A percentile compares a stretch with the other conserved stretches of the same genome.
phyloP scores from a whole-genome alignment of 2,888 invertebrate genomes.

The Aelia acuminata region DNA sequence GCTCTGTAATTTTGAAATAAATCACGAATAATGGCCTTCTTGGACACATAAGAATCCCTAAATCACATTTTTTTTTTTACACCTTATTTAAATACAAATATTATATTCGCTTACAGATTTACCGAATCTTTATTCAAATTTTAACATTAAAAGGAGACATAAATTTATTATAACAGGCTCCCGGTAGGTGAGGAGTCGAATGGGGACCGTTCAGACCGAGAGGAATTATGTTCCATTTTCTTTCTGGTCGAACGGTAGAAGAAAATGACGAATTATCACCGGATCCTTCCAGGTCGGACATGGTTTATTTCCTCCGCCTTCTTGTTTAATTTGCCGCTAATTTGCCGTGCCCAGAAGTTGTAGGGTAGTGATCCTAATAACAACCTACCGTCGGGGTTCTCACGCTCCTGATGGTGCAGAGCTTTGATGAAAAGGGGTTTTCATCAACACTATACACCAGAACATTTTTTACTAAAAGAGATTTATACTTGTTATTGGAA shows the following conservation, averaged over 20 bases:
- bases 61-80: constrained; percentile 4
- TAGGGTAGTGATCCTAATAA: constrained; percentile 33
- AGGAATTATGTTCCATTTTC: constrained; percentile 41
- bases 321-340: constrained; percentile 37
- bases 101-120: background rate
- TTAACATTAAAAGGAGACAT: constrained; percentile 9
- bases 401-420: background rate
- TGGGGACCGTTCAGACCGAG: background rate
- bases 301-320: constrained; percentile 21
- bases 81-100: constrained; percentile 45
- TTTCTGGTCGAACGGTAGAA: constrained; percentile 45
- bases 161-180: constrained; percentile 16
- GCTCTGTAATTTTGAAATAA: background rate
- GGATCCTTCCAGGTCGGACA: constrained; percentile 32
- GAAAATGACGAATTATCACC: constrained; percentile 48
- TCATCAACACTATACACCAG: too few relatives aligned
- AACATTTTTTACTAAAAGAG: too few relatives aligned
- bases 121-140: background rate
- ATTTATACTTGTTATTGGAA: too few relatives aligned
- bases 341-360: constrained; percentile 3
- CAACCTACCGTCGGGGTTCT: constrained; percentile 10
- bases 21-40: background rate
- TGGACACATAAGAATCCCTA: background rate
- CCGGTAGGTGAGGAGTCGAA: background rate
- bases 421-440: background rate